These are phyloP conservation scores for Diphyllodes magnificus DNA, from an alignment of 2,113 vertebrate genomes.

Conservation along the genomic window DNA sequence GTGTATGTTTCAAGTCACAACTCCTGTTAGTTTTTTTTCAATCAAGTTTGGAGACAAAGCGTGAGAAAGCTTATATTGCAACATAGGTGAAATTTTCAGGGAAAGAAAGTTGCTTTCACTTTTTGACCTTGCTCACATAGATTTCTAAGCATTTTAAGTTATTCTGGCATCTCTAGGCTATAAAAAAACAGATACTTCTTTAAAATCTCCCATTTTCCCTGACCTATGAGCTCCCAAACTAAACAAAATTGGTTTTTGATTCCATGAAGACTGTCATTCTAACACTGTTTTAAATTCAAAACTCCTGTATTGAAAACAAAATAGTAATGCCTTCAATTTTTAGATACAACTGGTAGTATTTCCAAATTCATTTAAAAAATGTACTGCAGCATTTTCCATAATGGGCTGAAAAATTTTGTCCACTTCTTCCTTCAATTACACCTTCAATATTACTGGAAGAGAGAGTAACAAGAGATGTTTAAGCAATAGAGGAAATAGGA, in stretches of 20 bases:
- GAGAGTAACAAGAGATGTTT: neutral
- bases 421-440: slow-evolving; percentile 6
- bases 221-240: neutral
- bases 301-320: neutral
- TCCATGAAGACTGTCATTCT: neutral
- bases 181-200: neutral
- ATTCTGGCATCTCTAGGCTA: neutral
- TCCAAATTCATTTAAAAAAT: neutral
- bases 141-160: slow-evolving; percentile 5
- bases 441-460: neutral
- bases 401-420: neutral
- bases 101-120: neutral
- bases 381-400: neutral
- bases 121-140: neutral
- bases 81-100: neutral
- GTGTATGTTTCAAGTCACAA: neutral
- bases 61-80: neutral
- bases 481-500: neutral
- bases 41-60: neutral
- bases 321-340: neutral
- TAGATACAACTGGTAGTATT: neutral
- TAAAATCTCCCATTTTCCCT: neutral
- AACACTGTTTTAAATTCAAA: slow-evolving; percentile 3
- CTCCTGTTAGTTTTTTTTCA: neutral
- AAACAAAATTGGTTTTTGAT: neutral